Conservation (phyloP, 2,797 vertebrate genomes). For the Coregonus suidteri region DNA sequence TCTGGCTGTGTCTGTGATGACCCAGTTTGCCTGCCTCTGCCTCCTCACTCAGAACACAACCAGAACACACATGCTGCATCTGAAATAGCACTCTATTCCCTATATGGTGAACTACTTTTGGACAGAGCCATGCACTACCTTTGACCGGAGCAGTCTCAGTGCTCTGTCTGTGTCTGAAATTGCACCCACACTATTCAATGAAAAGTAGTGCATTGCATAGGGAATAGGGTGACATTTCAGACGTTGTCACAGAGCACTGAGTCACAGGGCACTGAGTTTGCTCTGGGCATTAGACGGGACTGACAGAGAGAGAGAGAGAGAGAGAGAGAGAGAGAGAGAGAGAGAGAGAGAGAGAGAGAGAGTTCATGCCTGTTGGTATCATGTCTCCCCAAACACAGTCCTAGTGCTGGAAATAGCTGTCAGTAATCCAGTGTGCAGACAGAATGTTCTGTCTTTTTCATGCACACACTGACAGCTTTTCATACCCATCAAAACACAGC, state of each 20-base stretch:
- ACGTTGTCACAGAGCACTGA: neutral
- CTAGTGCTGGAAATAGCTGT: conserved; percentile 53
- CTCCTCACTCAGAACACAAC: conserved; percentile 9
- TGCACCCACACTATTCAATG: neutral
- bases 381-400: conserved; percentile 11
- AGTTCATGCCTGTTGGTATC: neutral
- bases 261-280: neutral
- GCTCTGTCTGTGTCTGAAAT: neutral
- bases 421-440: conserved; percentile 61
- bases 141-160: neutral
- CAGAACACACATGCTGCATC: neutral
- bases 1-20: conserved; percentile 20
- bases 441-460: conserved; percentile 52
- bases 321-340: too few species aligned
- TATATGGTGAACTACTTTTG: neutral
- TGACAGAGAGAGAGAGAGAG: neutral
- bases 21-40: conserved; percentile 22
- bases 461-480: conserved; percentile 45
- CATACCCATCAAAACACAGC: conserved; percentile 29
- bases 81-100: neutral
- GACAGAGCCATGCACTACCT: neutral
- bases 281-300: neutral
- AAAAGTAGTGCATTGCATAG: neutral
- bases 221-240: neutral
- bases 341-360: too few species aligned